Evolutionary conservation across 2,113 vertebrate genomes (phyloP), one percentile per base, ranked within the genome.

Genomic region (Carassius carassius): DNA sequence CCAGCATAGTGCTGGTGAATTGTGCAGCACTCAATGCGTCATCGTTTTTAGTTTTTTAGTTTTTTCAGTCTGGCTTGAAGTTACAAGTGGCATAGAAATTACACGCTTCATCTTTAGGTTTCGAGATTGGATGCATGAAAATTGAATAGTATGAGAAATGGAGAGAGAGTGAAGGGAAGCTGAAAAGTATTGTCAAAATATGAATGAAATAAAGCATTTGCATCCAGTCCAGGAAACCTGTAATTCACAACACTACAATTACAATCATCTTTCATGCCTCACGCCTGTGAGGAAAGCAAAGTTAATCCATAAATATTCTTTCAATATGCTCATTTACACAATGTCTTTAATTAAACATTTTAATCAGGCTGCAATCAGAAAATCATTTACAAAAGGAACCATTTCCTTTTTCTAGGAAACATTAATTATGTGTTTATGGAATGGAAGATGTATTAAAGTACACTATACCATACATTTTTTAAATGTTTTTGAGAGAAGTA

Each of bases 181-280:
- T 82, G 67, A 82, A 82, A 56, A 21, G 65, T 16, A 78, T 25
- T 58, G 32, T 56, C 19, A 82, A 41, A 82, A 58, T 72, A 72
- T 72, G 80, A 82, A 41, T 41, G 21, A 49, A 82, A 72, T 56
- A 37, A 72, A 82, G 51, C 21, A 7, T 58, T 82, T 82, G 51
- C 49, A 58, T 82, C 32, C 12, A 9, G 13, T 56, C 14, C 67
- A n/a, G 21, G 47, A 82, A 70, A 82, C 63, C 65, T 72, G 80
- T 82, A 37, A 82, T 82, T 82, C 67, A 58, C 67, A 82, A 56
- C 65, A 12, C 49, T 58, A 49, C 80, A 82, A 82, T 82, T 82
- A 82, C 67, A 82, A 72, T 72, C 80, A 82, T 82, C 80, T 70
- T 82, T 72, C 67, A 54, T 13, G 32, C 29, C 29, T 29, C 29